A percentile compares a stretch with the other conserved stretches of the same genome.
Conservation (phyloP, 2,888 invertebrate genomes). For the Megalurothrips usitatus region DNA sequence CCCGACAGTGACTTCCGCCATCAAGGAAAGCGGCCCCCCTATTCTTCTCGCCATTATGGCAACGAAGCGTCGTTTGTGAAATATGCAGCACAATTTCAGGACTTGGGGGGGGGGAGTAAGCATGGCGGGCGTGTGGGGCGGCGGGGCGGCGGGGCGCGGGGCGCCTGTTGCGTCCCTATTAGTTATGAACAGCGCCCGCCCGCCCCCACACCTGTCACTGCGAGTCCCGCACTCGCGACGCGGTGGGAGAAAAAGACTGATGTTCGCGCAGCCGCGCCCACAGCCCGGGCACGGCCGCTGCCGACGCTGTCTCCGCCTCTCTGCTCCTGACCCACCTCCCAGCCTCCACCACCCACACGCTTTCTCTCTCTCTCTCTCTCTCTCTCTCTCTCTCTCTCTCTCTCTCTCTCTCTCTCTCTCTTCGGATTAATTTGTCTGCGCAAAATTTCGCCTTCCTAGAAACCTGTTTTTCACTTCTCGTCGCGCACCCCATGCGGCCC, state of each 20-base stretch:
- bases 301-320: neutral
- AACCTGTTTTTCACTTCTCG: no score
- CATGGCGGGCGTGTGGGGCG: neutral
- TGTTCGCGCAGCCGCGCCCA: no score
- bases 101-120: neutral
- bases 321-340: neutral
- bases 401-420: neutral
- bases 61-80: neutral
- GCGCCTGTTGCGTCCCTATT: constrained; percentile 6
- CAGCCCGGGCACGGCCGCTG: no score
- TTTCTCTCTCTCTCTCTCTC: neutral
- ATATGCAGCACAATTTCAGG: constrained; percentile 22
- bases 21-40: no score
- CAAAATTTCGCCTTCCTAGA: no score
- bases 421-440: no score
- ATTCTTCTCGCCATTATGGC: neutral
- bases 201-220: neutral
- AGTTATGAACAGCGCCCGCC: neutral
- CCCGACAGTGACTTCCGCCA: no score
- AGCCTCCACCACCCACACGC: neutral
- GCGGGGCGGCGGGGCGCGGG: neutral
- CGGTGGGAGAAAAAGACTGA: no score
- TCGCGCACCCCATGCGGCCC: no score
- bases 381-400: neutral
- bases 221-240: neutral